Base-by-base conservation (phyloP, 2,113 vertebrate species). In the Rattus rattus region DNA sequence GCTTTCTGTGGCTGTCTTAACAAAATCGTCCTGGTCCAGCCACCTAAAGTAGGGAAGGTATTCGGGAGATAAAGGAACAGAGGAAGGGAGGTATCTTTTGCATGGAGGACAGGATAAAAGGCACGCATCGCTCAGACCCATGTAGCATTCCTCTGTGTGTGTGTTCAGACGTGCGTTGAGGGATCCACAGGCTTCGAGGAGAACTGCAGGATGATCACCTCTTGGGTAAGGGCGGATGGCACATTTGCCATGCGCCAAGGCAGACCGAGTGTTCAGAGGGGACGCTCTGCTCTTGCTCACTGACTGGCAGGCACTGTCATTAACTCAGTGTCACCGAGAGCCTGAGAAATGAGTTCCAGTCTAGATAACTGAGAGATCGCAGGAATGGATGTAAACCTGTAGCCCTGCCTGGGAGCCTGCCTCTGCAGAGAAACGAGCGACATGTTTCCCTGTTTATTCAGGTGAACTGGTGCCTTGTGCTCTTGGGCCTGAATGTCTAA, bases 251-350 rank as follows among this genome's bases (percentile, higher is more conserved):
- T 30, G 36, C 69, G 4, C 39, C 22, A 20, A 20, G 65, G 43
- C 20, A 0, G 33, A 16, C 52, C 26, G 14, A 12, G 1, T 9
- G 28, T 8, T 28, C 33, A 17, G 24, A 52, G 7, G 6, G 1
- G 7, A 16, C 3, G 4, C 4, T 52, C 43, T 26, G 0, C n/a
- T 4, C 1, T 33, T 39, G 28, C 70, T 83, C 30, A 8, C 24
- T 5, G n/a, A 17, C 14, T 47, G 1, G 12, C 28, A 10, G 76
- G 70, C 22, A 2, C 72, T 67, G 4, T 49, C 9, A 3, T 11
- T 85, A 30, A 4, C 75, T 28, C 10, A 13, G 11, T 13, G 47
- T 59, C 43, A 43, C 47, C 13, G 1, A 5, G 26, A 77, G 67
- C 11, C 63, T 9, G 52, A 69, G 87, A 90, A 67, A 49, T 19